Evolutionary conservation across 1,140 invertebrate species (phyloP), one percentile per base, ranked within the genome.

Genomic region (Cyphomyrmex costatus): DNA sequence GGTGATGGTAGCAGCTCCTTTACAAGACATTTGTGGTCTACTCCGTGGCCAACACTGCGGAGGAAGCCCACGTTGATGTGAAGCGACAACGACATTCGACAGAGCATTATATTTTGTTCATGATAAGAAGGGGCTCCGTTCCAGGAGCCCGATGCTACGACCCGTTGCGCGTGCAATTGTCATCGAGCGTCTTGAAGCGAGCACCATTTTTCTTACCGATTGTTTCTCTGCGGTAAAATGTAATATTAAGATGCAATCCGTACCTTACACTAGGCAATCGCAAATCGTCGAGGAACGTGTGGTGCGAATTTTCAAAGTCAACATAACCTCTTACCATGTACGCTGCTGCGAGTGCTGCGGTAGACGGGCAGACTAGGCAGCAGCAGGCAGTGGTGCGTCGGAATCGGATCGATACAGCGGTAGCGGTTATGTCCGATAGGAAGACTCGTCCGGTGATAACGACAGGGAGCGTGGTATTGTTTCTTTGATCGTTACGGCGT

Each of bases 1-100:
- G 65, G 90, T 87, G 58, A 85, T 66, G 77, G 85, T 77, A 71
- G 86, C 76, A 76, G 87, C 86, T 85, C 88, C 90, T 90, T 92
- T 91, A 80, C 92, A 87, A 91, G 92, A 93, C 93, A 94, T 94
- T 92, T 92, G 92, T 86, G 93, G 93, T 86, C 86, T 86, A 63
- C 87, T 68, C 85, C 91, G 68, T 89, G 86, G 85, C 88, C 77
- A 58, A 56, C 68, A 76, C 76, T 80, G 68, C 86, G 86, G 86
- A 84, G 89, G 78, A 80, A 80, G 89, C 90, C 77, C 80, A 89
- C 86, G 86, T 74, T 74, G 30, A n/a, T 56, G 19, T 66, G 58
- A 33, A 90, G 63, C 80, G 60, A 89, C 80, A 89, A 90, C 88
- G 86, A 89, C 88, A 86, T 86, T 89, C 86, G 89, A 89, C 68